Conservation (phyloP, 2,113 vertebrate species). For the Erythrocebus patas region DNA sequence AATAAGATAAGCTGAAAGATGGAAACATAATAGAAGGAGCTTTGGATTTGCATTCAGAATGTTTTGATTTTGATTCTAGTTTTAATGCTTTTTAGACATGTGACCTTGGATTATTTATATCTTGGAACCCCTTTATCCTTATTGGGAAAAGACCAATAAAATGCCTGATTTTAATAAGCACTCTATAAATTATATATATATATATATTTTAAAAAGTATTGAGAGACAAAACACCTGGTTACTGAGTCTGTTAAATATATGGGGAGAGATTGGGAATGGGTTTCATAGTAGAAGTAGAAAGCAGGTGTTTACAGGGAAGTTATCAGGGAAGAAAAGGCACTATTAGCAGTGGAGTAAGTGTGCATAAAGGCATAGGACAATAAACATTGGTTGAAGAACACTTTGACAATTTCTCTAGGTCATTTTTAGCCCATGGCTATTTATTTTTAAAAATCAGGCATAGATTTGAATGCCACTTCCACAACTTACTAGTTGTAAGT, state of each 20-base stretch:
- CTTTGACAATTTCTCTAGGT: background rate
- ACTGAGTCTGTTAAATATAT: background rate
- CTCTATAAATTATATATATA: background rate
- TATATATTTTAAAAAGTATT: background rate
- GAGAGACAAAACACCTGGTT: background rate
- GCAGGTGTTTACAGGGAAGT: fast-evolving
- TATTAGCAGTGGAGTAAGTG: fast-evolving
- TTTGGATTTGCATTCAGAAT: background rate
- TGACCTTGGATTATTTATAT: background rate
- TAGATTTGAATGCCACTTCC: background rate
- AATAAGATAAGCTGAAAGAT: background rate
- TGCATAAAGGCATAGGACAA: background rate
- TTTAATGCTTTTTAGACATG: background rate
- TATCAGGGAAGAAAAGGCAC: background rate
- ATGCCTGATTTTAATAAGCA: background rate
- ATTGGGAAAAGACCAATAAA: background rate
- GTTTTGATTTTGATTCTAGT: background rate
- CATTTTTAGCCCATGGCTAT: background rate
- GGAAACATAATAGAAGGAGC: background rate
- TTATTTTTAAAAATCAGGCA: background rate
- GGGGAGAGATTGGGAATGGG: background rate
- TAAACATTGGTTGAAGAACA: background rate
- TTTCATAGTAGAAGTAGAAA: background rate
- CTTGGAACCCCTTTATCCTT: background rate
- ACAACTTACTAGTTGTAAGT: background rate